Evolutionary conservation across 2,113 vertebrate genomes (phyloP).

Genomic region (Emydocephalus ijimae): DNA sequence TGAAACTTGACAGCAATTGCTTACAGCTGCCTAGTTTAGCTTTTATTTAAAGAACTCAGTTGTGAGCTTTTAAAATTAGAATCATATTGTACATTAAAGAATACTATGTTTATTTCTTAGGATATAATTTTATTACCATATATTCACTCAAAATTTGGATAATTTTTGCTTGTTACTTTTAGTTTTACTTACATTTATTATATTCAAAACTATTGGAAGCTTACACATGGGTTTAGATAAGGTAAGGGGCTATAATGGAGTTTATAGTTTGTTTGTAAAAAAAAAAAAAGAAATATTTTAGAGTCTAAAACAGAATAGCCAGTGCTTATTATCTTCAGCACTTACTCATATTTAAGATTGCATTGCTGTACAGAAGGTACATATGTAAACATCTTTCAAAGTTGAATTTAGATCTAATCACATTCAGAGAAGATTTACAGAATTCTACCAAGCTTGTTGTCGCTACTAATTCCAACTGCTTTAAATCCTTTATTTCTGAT

Average conservation of each 20-base stretch:
- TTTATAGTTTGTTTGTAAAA: not conserved
- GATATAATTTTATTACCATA: conserved; percentile 1
- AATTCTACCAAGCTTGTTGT: not conserved
- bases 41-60: conserved; percentile 42
- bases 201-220: not conserved
- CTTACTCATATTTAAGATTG: not conserved
- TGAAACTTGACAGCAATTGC: conserved; percentile 24
- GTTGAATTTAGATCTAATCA: not conserved
- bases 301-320: not conserved
- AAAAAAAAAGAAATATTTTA: not conserved
- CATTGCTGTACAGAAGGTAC: not conserved
- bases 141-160: not conserved
- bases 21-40: conserved; percentile 40
- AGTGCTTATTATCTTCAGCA: not conserved
- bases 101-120: not conserved
- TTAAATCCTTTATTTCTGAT: not conserved
- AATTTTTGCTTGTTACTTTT: not conserved
- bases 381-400: not conserved
- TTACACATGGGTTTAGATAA: not conserved
- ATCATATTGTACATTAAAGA: not conserved
- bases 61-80: conserved; percentile 35
- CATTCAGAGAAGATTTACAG: not conserved
- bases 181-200: not conserved
- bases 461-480: not conserved
- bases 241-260: not conserved